These are phyloP conservation scores for Kradibia gibbosae DNA, from an alignment of 1,140 invertebrate genomes.

Conservation along the genomic window DNA sequence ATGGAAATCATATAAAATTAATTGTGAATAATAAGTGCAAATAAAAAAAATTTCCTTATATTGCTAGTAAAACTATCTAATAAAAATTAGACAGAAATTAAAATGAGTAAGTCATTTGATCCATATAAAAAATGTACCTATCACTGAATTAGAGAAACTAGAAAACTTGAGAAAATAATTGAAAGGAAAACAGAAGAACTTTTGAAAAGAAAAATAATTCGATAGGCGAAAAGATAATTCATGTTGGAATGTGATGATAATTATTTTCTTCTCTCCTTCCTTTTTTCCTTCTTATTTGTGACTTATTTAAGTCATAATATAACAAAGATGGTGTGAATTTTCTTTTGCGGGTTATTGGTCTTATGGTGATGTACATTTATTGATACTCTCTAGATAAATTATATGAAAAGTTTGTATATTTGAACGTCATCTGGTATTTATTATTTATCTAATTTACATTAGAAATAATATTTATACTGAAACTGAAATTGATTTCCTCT, in stretches of 20 bases:
- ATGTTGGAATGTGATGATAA: background rate
- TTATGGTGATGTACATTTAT: background rate
- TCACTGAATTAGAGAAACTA: background rate
- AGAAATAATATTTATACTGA: no score
- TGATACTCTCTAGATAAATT: background rate
- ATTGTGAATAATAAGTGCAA: no score
- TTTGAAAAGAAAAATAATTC: background rate
- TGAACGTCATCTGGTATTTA: background rate
- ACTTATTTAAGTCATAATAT: background rate
- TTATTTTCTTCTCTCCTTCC: background rate
- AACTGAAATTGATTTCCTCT: no score
- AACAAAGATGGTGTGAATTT: background rate
- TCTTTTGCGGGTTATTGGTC: background rate
- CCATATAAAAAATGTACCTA: background rate
- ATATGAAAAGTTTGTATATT: background rate
- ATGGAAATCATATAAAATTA: no score
- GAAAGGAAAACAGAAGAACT: background rate
- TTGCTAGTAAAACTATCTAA: no score
- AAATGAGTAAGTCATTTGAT: background rate
- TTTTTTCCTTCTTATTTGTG: background rate
- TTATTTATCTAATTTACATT: background rate
- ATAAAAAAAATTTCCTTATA: no score
- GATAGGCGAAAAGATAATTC: slow-evolving; percentile 3
- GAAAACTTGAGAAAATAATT: background rate
- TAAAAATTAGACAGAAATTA: no score